Evolutionary conservation across 2,797 vertebrate genomes (phyloP).

Genomic region (Poeciliopsis turneri): DNA sequence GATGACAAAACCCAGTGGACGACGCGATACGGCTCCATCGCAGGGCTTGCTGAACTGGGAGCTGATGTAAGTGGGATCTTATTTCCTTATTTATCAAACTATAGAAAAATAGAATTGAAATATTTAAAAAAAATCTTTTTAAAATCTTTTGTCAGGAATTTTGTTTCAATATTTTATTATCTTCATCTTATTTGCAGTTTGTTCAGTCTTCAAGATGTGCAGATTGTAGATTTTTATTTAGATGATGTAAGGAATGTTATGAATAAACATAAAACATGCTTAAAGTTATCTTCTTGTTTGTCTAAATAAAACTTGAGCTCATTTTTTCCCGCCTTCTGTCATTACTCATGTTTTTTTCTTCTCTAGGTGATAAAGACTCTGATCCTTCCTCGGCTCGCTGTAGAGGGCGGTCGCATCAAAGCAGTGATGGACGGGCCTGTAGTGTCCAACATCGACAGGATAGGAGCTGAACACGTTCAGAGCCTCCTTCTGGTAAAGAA

Average conservation of each 20-base stretch:
- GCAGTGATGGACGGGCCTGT: conserved; percentile 88
- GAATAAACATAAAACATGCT: background rate
- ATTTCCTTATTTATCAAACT: background rate
- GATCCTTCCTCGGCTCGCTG: conserved; percentile 87
- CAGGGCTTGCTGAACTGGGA: conserved; percentile 91
- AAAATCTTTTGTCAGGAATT: background rate
- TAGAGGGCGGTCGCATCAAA: conserved; percentile 90
- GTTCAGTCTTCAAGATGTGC: background rate
- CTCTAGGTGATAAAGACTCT: conserved; percentile 92
- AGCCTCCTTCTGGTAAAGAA: conserved; percentile 88
- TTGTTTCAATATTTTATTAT: background rate
- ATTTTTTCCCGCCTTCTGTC: background rate
- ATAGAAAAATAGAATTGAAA: background rate
- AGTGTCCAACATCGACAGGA: conserved; percentile 93
- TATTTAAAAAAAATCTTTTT: background rate
- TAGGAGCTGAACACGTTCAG: conserved; percentile 94
- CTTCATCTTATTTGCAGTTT: background rate
- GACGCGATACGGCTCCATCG: conserved; percentile 92
- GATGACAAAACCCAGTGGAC: conserved; percentile 96
- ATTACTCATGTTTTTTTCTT: background rate
- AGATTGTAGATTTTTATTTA: background rate
- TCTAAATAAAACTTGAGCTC: background rate
- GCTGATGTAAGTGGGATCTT: conserved; percentile 83
- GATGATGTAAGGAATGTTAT: background rate
- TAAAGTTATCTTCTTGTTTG: background rate